A percentile compares a stretch with the other conserved stretches of the same genome.
These are phyloP conservation scores for Centropyge bicolor DNA, from an alignment of 2,797 vertebrate species.

Conservation along the genomic window DNA sequence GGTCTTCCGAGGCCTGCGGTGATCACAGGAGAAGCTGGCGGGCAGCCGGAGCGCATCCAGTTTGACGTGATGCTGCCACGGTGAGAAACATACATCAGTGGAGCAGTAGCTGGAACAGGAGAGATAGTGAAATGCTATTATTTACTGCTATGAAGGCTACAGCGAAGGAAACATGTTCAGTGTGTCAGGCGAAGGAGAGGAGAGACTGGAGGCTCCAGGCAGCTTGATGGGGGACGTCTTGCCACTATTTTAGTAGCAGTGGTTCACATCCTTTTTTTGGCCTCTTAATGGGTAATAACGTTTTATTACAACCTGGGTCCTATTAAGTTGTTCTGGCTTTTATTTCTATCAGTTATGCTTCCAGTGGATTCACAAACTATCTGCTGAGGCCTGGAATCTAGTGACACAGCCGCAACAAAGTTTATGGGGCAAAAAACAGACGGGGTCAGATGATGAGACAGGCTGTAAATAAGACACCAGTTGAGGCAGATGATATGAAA, in stretches of 20 bases:
- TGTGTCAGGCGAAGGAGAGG: constrained; percentile 22
- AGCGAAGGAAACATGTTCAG: constrained; percentile 53
- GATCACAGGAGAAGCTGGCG: constrained; percentile 73
- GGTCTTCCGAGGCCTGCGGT: constrained; percentile 74
- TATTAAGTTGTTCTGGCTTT: background rate
- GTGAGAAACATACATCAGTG: constrained; percentile 75
- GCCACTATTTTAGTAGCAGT: background rate
- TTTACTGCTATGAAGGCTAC: constrained; percentile 64
- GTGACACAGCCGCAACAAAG: background rate
- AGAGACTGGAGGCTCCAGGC: constrained; percentile 7
- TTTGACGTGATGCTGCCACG: constrained; percentile 62
- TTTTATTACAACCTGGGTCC: background rate
- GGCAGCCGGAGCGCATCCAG: constrained; percentile 65
- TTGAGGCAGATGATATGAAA: background rate
- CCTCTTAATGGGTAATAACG: background rate
- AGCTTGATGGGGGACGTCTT: constrained; percentile 9
- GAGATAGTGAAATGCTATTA: constrained; percentile 57
- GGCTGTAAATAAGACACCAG: background rate
- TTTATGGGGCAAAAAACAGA: background rate
- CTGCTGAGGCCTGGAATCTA: background rate
- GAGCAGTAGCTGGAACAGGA: constrained; percentile 67
- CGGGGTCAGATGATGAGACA: background rate
- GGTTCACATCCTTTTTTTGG: background rate
- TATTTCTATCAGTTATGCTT: background rate
- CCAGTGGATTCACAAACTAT: background rate